Conservation (phyloP, 2,113 vertebrate species). For the Entomyzon cyanotis region DNA sequence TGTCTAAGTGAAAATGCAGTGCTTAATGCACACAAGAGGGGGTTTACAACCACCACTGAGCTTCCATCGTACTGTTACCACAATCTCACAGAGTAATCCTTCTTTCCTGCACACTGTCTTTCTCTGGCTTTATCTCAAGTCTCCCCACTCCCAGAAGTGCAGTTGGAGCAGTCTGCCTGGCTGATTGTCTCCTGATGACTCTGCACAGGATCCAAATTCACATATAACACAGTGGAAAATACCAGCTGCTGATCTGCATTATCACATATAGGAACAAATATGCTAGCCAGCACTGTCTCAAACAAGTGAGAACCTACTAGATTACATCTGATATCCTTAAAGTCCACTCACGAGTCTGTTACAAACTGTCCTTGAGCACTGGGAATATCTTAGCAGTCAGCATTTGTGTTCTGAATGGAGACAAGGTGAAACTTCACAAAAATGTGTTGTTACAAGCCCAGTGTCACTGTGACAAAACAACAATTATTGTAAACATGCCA, state of each 20-base stretch:
- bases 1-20: background rate
- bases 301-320: background rate
- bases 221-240: background rate
- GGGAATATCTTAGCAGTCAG: background rate
- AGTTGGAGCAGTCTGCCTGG: background rate
- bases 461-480: background rate
- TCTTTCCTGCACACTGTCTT: background rate
- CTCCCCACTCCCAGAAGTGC: background rate
- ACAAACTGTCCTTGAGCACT: background rate
- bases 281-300: background rate
- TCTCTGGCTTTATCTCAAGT: background rate
- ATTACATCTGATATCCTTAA: background rate
- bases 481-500: background rate
- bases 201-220: background rate
- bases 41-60: background rate
- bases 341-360: background rate
- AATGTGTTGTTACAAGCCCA: background rate
- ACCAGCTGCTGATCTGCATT: background rate
- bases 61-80: background rate
- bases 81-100: background rate
- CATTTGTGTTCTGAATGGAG: background rate
- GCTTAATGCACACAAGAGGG: background rate
- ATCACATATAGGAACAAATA: background rate
- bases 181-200: background rate
- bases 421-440: background rate